These are phyloP conservation scores for Holcopasites calliopsidis DNA, from an alignment of 1,140 invertebrate species.

Conservation along the genomic window DNA sequence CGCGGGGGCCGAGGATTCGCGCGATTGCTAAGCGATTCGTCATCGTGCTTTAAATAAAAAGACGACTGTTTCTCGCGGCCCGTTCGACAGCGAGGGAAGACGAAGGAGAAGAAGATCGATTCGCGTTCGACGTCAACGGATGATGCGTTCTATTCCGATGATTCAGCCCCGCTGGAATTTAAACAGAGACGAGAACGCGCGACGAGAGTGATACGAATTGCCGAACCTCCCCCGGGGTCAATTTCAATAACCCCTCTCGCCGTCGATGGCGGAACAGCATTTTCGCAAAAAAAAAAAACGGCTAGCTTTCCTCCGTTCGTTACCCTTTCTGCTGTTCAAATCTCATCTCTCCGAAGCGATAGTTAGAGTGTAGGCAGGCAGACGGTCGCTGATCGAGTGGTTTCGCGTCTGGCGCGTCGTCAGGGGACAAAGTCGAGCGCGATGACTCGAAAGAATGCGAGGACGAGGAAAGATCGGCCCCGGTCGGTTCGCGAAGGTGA, in stretches of 20 bases:
- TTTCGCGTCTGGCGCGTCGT: too few relatives aligned
- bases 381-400: too few relatives aligned
- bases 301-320: too few relatives aligned
- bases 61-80: conserved; percentile 4
- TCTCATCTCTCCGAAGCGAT: too few relatives aligned
- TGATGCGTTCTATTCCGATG: conserved; percentile 44
- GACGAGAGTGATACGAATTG: too few relatives aligned
- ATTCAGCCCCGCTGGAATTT: conserved; percentile 43
- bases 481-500: conserved; percentile 42
- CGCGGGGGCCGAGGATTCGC: background rate
- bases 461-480: conserved; percentile 23
- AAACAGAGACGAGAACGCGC: too few relatives aligned
- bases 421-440: conserved; percentile 36
- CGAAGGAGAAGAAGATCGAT: conserved; percentile 14
- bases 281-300: too few relatives aligned
- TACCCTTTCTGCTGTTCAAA: too few relatives aligned
- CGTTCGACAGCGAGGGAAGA: background rate
- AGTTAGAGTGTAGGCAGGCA: too few relatives aligned
- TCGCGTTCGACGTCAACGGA: conserved; percentile 13
- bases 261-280: too few relatives aligned
- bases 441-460: conserved; percentile 46
- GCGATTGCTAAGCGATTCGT: conserved; percentile 37
- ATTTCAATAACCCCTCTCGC: too few relatives aligned
- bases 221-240: too few relatives aligned
- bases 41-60: conserved; percentile 39